Conservation (phyloP, 2,113 vertebrate genomes). For the Antechinus stuartii region DNA sequence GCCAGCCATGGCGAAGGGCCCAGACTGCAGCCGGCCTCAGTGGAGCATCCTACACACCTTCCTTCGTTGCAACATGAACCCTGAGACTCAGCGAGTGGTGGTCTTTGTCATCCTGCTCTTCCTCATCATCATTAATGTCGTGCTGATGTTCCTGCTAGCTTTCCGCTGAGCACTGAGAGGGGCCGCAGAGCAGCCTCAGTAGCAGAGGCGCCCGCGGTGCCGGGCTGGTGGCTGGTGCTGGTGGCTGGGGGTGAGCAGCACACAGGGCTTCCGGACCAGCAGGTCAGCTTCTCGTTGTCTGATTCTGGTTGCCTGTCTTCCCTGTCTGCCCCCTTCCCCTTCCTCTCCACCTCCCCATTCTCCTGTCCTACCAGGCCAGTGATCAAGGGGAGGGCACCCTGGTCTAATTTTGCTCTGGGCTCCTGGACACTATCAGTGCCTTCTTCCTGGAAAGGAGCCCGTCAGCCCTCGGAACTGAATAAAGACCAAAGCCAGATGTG, state of each 20-base stretch:
- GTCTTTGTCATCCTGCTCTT: constrained; percentile 97
- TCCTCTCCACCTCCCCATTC: not conserved
- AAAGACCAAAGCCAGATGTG: not conserved
- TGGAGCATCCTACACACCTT: constrained; percentile 88
- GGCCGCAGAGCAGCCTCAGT: not conserved
- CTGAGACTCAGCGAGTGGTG: constrained; percentile 94
- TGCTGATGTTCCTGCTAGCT: constrained; percentile 97
- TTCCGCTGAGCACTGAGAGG: constrained; percentile 88
- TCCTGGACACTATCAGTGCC: not conserved
- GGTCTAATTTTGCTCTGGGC: not conserved
- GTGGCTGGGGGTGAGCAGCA: constrained; percentile 72
- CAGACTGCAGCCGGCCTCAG: constrained; percentile 86
- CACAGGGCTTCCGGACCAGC: constrained; percentile 68
- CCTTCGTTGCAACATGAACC: constrained; percentile 96
- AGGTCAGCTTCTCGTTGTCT: constrained; percentile 81
- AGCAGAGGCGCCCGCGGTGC: not conserved
- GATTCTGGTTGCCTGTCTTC: constrained; percentile 74
- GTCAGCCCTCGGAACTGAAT: not conserved
- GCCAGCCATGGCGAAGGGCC: constrained; percentile 85
- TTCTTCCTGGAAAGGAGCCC: not conserved
- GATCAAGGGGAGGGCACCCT: not conserved
- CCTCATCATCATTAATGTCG: constrained; percentile 97
- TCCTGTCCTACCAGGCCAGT: not conserved
- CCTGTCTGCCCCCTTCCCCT: constrained; percentile 11
- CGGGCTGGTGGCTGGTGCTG: not conserved